These are phyloP conservation scores for Nesidiocoris tenuis DNA, from an alignment of 2,888 invertebrate species.

Conservation along the genomic window DNA sequence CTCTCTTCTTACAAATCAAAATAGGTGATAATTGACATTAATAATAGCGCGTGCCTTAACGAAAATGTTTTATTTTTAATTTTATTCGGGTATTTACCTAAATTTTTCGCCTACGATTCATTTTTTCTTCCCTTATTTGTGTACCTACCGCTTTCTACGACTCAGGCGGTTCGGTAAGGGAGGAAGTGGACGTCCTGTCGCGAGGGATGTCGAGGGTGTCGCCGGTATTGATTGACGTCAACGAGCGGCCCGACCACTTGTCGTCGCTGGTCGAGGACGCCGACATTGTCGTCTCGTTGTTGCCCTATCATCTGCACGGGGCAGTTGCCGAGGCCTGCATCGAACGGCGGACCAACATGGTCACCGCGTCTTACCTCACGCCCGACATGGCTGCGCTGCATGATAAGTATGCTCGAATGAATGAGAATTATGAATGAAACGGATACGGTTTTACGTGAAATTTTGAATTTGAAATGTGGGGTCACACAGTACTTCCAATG, in stretches of 20 bases:
- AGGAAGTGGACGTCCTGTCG: slow-evolving; percentile 84
- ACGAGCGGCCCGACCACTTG: slow-evolving; percentile 67
- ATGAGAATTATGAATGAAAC: too few relatives aligned
- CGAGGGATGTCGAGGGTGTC: slow-evolving; percentile 73
- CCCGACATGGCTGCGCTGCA: slow-evolving; percentile 79
- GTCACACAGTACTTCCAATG: too few relatives aligned
- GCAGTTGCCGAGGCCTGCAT: slow-evolving; percentile 84
- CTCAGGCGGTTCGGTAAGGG: slow-evolving; percentile 77
- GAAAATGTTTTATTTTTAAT: background rate
- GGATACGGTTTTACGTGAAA: too few relatives aligned
- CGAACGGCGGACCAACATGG: slow-evolving; percentile 82
- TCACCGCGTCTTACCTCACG: slow-evolving; percentile 93
- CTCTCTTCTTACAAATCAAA: too few relatives aligned
- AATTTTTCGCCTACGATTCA: background rate
- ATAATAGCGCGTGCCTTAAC: too few relatives aligned
- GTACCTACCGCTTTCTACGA: too few relatives aligned
- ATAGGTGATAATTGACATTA: too few relatives aligned
- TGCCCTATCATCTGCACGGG: slow-evolving; percentile 89
- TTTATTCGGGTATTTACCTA: background rate
- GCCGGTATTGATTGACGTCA: slow-evolving; percentile 79
- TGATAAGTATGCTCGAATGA: slow-evolving; percentile 64
- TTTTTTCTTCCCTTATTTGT: too few relatives aligned
- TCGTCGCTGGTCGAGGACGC: slow-evolving; percentile 70
- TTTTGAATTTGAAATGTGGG: too few relatives aligned
- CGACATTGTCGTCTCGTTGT: slow-evolving; percentile 78